phyloP scores from a whole-genome alignment of 2,888 invertebrate genomes.

The Apodemia hepburni region DNA sequence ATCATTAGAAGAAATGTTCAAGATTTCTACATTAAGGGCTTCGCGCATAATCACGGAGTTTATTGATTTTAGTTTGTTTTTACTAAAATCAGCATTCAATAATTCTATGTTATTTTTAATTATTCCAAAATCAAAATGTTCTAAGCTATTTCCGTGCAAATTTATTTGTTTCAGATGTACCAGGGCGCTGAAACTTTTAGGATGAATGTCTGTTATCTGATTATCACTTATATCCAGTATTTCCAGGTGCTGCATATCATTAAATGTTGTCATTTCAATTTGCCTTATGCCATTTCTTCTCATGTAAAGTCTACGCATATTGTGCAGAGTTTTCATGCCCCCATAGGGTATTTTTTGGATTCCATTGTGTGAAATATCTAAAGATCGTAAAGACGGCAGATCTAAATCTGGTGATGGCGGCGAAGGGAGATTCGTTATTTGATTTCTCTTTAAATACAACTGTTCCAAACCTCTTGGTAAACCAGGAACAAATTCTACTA shows the following conservation, averaged over 20 bases:
- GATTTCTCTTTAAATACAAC: slow-evolving; percentile 85
- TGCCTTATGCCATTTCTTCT: slow-evolving; percentile 86
- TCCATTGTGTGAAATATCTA: slow-evolving; percentile 88
- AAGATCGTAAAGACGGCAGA: slow-evolving; percentile 85
- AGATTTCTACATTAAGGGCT: slow-evolving; percentile 83
- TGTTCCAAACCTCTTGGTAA: slow-evolving; percentile 89
- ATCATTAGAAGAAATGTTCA: slow-evolving; percentile 90
- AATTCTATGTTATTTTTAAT: slow-evolving; percentile 84
- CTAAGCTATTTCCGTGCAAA: slow-evolving; percentile 87
- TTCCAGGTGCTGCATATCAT: slow-evolving; percentile 85
- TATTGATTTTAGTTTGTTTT: slow-evolving; percentile 86
- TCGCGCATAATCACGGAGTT: slow-evolving; percentile 82
- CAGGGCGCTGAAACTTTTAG: slow-evolving; percentile 82
- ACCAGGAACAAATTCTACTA: slow-evolving; percentile 88
- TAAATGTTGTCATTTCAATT: slow-evolving; percentile 85
- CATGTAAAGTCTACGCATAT: slow-evolving; percentile 84
- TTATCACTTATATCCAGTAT: slow-evolving; percentile 88
- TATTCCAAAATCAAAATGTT: slow-evolving; percentile 83
- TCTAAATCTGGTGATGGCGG: slow-evolving; percentile 84
- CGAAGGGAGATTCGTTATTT: slow-evolving; percentile 83
- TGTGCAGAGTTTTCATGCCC: slow-evolving; percentile 82
- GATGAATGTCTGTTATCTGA: slow-evolving; percentile 83
- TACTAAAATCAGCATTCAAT: slow-evolving; percentile 86
- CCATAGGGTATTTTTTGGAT: slow-evolving; percentile 85
- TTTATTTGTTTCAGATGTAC: slow-evolving; percentile 84